These are phyloP conservation scores for Drosophila nr. fundita DNA, from an alignment of 2,888 invertebrate genomes.

Conservation along the genomic window DNA sequence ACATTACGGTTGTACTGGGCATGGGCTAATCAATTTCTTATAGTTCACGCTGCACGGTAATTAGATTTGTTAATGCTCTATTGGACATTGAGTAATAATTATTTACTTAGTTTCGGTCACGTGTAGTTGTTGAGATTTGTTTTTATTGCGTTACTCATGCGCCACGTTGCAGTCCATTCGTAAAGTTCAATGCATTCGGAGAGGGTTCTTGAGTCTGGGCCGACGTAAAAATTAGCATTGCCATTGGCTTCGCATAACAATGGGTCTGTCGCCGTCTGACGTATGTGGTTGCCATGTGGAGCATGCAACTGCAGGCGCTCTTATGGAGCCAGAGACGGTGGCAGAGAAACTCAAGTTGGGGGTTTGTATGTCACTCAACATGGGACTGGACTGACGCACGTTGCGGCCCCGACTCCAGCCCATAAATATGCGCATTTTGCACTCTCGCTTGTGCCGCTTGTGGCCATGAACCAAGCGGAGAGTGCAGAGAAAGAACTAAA, in stretches of 20 bases:
- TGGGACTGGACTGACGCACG: conserved; percentile 63
- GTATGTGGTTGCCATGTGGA: conserved; percentile 67
- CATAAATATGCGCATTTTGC: conserved; percentile 68
- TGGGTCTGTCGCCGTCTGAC: conserved; percentile 46
- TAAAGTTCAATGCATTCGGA: conserved; percentile 69
- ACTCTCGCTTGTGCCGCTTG: conserved; percentile 51
- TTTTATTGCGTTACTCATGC: conserved; percentile 62
- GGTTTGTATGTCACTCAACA: conserved; percentile 63
- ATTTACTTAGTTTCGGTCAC: conserved; percentile 47
- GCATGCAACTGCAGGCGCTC: conserved; percentile 46
- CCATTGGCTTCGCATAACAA: conserved; percentile 70
- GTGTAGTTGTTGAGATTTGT: conserved; percentile 32
- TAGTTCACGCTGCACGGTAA: conserved; percentile 12
- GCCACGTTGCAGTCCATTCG: conserved; percentile 67
- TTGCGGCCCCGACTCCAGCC: conserved; percentile 33
- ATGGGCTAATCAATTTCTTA: not conserved
- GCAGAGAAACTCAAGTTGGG: conserved; percentile 39
- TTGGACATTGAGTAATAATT: conserved; percentile 6
- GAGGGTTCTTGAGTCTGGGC: conserved; percentile 49
- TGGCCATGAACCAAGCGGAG: conserved; percentile 65
- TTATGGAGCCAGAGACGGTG: conserved; percentile 7
- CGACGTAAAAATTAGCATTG: conserved; percentile 52
- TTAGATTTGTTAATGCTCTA: conserved; percentile 14
- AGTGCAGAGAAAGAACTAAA: conserved; percentile 38
- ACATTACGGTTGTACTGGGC: not conserved